Evolutionary conservation across 2,888 invertebrate species (phyloP).

Genomic region (Criorhina ranunculi): DNA sequence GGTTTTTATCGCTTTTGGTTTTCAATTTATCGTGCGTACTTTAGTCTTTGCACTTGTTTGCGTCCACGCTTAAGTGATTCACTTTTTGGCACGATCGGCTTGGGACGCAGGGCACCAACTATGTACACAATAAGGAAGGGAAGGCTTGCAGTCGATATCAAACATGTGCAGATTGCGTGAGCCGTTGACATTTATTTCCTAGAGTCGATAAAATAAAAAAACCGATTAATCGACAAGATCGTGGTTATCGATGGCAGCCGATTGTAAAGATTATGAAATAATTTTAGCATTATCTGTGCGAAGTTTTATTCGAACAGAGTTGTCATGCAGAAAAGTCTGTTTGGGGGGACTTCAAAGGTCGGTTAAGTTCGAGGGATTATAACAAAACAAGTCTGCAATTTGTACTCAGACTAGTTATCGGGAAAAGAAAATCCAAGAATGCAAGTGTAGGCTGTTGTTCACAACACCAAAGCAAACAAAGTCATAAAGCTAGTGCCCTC

Average conservation of each 20-base stretch:
- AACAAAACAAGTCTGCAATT: no score
- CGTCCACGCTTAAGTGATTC: slow-evolving; percentile 6
- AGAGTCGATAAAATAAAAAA: slow-evolving; percentile 22
- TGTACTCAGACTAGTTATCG: no score
- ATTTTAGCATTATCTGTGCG: slow-evolving; percentile 19
- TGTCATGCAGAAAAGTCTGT: no score
- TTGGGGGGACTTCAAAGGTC: no score
- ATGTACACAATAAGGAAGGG: slow-evolving; percentile 23
- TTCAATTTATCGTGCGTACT: slow-evolving; percentile 28
- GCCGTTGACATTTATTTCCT: slow-evolving; percentile 29
- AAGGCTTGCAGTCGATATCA: slow-evolving; percentile 22
- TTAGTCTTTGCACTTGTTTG: not conserved
- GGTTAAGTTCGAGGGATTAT: no score
- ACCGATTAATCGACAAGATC: slow-evolving; percentile 2
- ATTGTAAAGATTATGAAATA: slow-evolving; percentile 41
- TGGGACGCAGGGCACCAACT: not conserved
- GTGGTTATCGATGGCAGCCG: not conserved
- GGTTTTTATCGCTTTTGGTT: slow-evolving; percentile 4
- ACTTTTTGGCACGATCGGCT: not conserved
- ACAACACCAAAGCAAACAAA: no score
- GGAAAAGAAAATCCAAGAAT: no score
- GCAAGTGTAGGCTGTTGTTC: no score
- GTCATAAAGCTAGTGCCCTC: no score
- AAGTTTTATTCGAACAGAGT: not conserved
- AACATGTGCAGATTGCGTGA: slow-evolving; percentile 16